A percentile compares a stretch with the other conserved stretches of the same genome.
Evolutionary conservation across 2,113 vertebrate genomes (phyloP).

Genomic region (Stomatorhinus ivindoensis): DNA sequence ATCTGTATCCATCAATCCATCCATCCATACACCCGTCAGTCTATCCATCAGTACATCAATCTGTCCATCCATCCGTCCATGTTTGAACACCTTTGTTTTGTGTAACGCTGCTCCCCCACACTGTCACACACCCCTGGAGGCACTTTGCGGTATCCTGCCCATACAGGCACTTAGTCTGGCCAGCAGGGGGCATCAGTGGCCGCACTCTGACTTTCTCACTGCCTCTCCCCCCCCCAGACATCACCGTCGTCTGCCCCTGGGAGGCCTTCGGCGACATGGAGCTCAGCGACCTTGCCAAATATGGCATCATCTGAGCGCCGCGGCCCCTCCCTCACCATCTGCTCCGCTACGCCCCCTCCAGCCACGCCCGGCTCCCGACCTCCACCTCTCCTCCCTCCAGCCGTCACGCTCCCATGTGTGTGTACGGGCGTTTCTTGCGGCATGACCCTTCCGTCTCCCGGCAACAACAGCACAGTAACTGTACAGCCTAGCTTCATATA

Average conservation of each 20-base stretch:
- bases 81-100: not conserved
- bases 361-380: not conserved
- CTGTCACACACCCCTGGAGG: not conserved
- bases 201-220: not conserved
- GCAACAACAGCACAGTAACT: not conserved
- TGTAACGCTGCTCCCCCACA: not conserved
- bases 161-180: not conserved
- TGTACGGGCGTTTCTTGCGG: not conserved
- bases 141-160: not conserved
- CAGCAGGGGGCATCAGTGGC: not conserved
- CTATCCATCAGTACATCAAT: not conserved
- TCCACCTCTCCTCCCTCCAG: not conserved
- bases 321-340: not conserved
- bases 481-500: not conserved
- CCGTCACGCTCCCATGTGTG: no score
- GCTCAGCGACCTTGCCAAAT: slow-evolving; percentile 85
- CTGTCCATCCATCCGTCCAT: not conserved
- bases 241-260: slow-evolving; percentile 91
- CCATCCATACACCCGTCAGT: no score
- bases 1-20: no score
- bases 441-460: not conserved
- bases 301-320: slow-evolving; percentile 71
- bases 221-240: slow-evolving; percentile 53
- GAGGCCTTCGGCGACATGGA: slow-evolving; percentile 92
- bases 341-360: not conserved